Evolutionary conservation across 2,113 vertebrate species (phyloP).

Genomic region (Danionella cerebrum): DNA sequence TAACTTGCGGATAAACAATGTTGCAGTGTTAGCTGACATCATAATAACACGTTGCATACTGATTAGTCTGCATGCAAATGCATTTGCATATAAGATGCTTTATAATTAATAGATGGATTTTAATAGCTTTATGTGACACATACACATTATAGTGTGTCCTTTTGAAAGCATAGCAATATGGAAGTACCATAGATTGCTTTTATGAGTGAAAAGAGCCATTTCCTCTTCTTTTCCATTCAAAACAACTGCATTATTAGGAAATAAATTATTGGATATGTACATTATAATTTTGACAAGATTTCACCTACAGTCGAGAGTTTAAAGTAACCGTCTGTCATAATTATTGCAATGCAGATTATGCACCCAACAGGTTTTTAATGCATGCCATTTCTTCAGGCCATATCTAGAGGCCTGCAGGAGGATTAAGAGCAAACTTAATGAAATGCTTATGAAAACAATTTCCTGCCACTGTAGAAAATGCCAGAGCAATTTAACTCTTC

Average conservation of each 20-base stretch:
- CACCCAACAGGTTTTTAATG: conserved; percentile 55
- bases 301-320: too few species aligned
- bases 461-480: conserved; percentile 40
- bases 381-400: conserved; percentile 56
- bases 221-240: too few species aligned
- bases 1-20: background rate
- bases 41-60: background rate
- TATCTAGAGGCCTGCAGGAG: conserved; percentile 56
- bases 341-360: conserved; percentile 53
- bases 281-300: too few species aligned
- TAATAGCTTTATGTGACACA: background rate
- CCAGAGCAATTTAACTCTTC: background rate
- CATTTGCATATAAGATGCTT: conserved; percentile 11
- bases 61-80: background rate
- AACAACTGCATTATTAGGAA: too few species aligned
- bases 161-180: too few species aligned
- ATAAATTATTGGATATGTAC: too few species aligned
- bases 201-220: too few species aligned
- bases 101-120: background rate
- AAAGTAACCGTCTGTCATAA: too few species aligned
- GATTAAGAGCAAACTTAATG: conserved; percentile 63
- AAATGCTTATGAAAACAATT: conserved; percentile 62
- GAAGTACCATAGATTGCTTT: too few species aligned
- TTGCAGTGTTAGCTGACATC: background rate
- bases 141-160: too few species aligned